These are phyloP conservation scores for Lasioglossum baleicum DNA, from an alignment of 1,140 invertebrate genomes.

Conservation along the genomic window DNA sequence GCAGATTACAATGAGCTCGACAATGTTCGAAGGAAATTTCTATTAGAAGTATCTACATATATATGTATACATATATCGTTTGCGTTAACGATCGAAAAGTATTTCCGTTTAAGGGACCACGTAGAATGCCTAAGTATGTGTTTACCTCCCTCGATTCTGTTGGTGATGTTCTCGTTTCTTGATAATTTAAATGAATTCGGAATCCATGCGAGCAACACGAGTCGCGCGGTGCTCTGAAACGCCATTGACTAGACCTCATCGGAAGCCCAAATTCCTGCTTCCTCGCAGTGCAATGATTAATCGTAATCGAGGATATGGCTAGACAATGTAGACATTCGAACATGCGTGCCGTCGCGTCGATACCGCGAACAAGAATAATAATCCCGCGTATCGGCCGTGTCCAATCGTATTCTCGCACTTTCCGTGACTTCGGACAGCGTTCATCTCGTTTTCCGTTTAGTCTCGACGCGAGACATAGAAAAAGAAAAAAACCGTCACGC, in stretches of 20 bases:
- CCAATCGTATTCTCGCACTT: slow-evolving; percentile 32
- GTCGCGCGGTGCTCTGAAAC: slow-evolving; percentile 19
- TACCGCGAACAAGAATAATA: slow-evolving; percentile 1
- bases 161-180: slow-evolving; percentile 35
- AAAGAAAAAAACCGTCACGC: slow-evolving; percentile 3
- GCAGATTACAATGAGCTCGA: neutral
- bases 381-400: neutral
- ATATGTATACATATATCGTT: neutral
- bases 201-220: slow-evolving; percentile 10
- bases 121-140: slow-evolving; percentile 15
- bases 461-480: slow-evolving; percentile 9
- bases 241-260: slow-evolving; percentile 34
- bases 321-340: slow-evolving; percentile 12
- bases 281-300: slow-evolving; percentile 40
- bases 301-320: slow-evolving; percentile 38
- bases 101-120: neutral
- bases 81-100: slow-evolving; percentile 10
- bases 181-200: slow-evolving; percentile 21
- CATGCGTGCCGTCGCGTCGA: neutral
- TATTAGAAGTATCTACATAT: no score
- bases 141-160: slow-evolving; percentile 30
- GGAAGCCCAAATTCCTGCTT: slow-evolving; percentile 30
- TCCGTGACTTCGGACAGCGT: slow-evolving; percentile 24
- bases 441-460: slow-evolving; percentile 5
- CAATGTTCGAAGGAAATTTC: neutral